These are phyloP conservation scores for Hyposoter didymator DNA, from an alignment of 2,888 invertebrate genomes.

Conservation along the genomic window DNA sequence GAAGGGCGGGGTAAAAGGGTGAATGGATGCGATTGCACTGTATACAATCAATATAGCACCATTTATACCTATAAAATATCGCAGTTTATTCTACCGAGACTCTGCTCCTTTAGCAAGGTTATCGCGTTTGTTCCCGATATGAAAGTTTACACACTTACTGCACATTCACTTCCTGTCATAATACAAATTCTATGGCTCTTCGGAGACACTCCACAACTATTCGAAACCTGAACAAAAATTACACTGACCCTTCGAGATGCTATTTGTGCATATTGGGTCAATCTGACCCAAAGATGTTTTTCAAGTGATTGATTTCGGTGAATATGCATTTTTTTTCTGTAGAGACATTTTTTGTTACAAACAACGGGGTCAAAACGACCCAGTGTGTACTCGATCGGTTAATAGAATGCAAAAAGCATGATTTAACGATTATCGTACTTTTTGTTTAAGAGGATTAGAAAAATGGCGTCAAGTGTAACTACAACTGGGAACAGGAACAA, in stretches of 20 bases:
- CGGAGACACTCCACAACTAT: background rate
- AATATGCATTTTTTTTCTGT: too few relatives aligned
- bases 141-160: conserved; percentile 20
- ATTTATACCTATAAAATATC: conserved; percentile 44
- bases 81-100: conserved; percentile 49
- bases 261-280: too few relatives aligned
- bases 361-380: background rate
- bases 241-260: too few relatives aligned
- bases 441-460: background rate
- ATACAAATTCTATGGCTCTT: conserved; percentile 26
- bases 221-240: background rate
- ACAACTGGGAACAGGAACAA: background rate
- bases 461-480: background rate
- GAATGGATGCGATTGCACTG: conserved; percentile 37
- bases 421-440: background rate
- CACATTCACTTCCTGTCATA: background rate
- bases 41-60: conserved; percentile 24
- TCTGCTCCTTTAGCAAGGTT: conserved; percentile 20
- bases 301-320: too few relatives aligned
- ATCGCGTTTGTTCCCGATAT: conserved; percentile 24
- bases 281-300: too few relatives aligned
- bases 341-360: too few relatives aligned
- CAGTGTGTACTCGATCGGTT: too few relatives aligned
- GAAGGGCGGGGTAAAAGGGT: conserved; percentile 25
- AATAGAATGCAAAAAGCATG: too few relatives aligned